Evolutionary conservation across 2,888 invertebrate species (phyloP).

Genomic region (Agrotis exclamationis): DNA sequence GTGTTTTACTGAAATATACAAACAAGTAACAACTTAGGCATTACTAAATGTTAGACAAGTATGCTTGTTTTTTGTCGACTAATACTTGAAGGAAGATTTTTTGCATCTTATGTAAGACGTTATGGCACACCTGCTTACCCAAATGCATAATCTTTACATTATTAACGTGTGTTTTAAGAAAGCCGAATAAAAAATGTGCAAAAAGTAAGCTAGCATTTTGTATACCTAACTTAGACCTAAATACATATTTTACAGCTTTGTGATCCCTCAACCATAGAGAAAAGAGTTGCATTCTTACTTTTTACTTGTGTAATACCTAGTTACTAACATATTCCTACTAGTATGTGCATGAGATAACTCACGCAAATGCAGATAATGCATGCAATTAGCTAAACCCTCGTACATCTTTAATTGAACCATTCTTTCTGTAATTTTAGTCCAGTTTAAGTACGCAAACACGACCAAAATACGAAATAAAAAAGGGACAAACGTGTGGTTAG

Average conservation of each 20-base stretch:
- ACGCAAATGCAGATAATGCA: constrained; percentile 42
- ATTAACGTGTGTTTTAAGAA: constrained; percentile 20
- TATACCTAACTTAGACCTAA: not conserved
- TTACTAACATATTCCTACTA: not conserved
- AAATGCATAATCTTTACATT: constrained; percentile 38
- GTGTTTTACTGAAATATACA: constrained; percentile 49
- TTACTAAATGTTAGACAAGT: constrained; percentile 42
- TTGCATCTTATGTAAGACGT: constrained; percentile 42
- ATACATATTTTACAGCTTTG: constrained; percentile 6
- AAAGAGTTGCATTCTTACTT: constrained; percentile 3
- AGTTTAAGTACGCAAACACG: constrained; percentile 16
- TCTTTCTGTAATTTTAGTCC: constrained; percentile 27
- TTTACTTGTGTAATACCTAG: constrained; percentile 23
- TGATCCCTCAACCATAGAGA: constrained; percentile 27
- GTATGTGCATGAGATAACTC: constrained; percentile 18
- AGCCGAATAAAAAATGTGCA: constrained; percentile 13
- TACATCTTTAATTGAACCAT: constrained; percentile 18
- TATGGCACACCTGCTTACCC: constrained; percentile 31
- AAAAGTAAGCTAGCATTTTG: not conserved
- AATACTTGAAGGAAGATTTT: constrained; percentile 34
- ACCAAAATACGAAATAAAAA: constrained; percentile 29
- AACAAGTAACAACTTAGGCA: constrained; percentile 38
- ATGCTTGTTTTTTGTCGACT: constrained; percentile 29
- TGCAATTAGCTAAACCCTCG: constrained; percentile 21
- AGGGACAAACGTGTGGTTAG: constrained; percentile 11